phyloP scores from a whole-genome alignment of 1,140 invertebrate genomes.

The Zaprionus lachaisei region DNA sequence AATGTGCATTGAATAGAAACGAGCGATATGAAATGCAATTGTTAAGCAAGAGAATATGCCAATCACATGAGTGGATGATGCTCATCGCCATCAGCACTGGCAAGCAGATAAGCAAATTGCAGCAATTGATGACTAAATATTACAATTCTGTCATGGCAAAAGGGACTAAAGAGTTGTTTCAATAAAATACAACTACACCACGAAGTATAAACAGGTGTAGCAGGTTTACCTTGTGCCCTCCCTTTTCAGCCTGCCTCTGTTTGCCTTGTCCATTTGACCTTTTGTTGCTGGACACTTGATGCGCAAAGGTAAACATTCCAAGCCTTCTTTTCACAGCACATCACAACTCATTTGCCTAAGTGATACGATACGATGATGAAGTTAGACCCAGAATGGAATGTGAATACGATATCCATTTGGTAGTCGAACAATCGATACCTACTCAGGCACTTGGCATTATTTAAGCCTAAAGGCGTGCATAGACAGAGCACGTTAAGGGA shows the following conservation, averaged over 20 bases:
- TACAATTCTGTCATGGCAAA: neutral
- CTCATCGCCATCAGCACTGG: neutral
- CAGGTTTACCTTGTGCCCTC: too few relatives aligned
- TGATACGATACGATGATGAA: constrained; percentile 45
- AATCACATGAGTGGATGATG: constrained; percentile 13
- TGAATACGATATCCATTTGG: constrained; percentile 49
- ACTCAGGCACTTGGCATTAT: constrained; percentile 78
- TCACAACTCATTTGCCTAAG: constrained; percentile 61
- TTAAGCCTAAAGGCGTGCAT: constrained; percentile 66
- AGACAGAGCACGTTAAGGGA: constrained; percentile 29
- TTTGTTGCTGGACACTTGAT: constrained; percentile 15
- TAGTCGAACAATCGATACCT: constrained; percentile 64
- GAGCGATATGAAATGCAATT: constrained; percentile 31
- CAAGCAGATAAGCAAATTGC: constrained; percentile 1
- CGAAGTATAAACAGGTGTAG: too few relatives aligned
- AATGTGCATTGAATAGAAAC: constrained; percentile 32
- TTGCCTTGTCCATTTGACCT: neutral
- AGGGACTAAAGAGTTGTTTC: neutral
- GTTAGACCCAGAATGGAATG: constrained; percentile 40
- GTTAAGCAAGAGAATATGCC: constrained; percentile 26
- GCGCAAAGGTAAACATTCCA: neutral
- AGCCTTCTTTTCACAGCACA: neutral
- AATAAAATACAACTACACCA: too few relatives aligned
- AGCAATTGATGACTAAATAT: neutral
- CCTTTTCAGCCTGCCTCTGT: too few relatives aligned